Percentiles rank a stretch among this genome's conserved stretches.
Conservation (phyloP, 1,140 invertebrate species). For the Cataglyphis hispanica region DNA sequence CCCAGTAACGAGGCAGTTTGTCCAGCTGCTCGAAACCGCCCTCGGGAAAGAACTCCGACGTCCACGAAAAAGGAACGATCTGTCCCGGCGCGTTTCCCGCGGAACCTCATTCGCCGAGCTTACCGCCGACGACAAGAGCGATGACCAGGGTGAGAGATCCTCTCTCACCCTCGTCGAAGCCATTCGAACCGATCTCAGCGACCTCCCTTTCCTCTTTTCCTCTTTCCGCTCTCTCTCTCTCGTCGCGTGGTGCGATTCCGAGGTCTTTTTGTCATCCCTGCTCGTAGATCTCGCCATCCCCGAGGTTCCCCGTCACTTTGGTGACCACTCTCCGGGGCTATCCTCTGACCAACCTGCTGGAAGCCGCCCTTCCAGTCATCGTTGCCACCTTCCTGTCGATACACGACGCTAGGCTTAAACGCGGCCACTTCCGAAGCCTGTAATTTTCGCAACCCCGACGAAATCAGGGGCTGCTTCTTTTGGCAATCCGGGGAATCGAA, state of each 20-base stretch:
- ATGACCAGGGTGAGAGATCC: conserved; percentile 73
- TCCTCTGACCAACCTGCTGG: conserved; percentile 61
- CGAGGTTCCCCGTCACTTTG: conserved; percentile 74
- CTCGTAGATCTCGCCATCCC: conserved; percentile 80
- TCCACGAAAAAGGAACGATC: conserved; percentile 63
- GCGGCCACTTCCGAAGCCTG: conserved; percentile 79
- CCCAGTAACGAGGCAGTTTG: conserved; percentile 51
- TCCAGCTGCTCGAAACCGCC: conserved; percentile 30
- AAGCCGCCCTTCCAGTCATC: conserved; percentile 60
- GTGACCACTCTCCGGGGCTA: conserved; percentile 77
- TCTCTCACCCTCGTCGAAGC: conserved; percentile 67
- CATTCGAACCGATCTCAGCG: conserved; percentile 75
- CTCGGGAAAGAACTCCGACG: conserved; percentile 61
- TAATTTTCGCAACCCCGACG: conserved; percentile 85
- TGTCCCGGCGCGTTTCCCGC: conserved; percentile 47
- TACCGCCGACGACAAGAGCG: conserved; percentile 72
- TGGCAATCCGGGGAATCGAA: conserved; percentile 81
- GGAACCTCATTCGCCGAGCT: conserved; percentile 64
- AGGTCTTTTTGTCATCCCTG: conserved; percentile 81
- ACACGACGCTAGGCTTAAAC: conserved; percentile 81
- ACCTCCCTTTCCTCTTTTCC: conserved; percentile 13
- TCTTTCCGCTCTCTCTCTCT: conserved; percentile 62
- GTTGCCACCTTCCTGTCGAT: conserved; percentile 74
- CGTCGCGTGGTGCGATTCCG: conserved; percentile 56
- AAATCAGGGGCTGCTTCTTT: conserved; percentile 85